Evolutionary conservation across 1,140 invertebrate genomes (phyloP).

Genomic region (Stenopsyche tienmushanensis): DNA sequence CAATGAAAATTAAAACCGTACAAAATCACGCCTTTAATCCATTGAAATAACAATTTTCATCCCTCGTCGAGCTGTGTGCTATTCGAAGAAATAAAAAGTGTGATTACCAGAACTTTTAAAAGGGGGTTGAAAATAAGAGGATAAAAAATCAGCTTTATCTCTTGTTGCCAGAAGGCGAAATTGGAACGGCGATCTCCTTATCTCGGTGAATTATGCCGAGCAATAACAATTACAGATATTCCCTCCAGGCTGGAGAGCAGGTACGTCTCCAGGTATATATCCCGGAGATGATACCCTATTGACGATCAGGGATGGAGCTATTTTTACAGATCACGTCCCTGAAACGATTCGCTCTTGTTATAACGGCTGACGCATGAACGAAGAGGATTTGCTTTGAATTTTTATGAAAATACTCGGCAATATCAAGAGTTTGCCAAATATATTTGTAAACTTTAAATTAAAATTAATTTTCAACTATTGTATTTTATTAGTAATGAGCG

Average conservation of each 20-base stretch:
- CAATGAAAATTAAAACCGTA: slow-evolving; percentile 18
- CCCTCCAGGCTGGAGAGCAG: neutral
- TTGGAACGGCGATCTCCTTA: slow-evolving; percentile 18
- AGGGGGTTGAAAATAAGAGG: neutral
- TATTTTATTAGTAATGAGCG: too few relatives aligned
- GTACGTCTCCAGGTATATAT: too few relatives aligned
- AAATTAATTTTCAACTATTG: too few relatives aligned
- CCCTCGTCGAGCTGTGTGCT: slow-evolving; percentile 2
- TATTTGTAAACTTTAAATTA: too few relatives aligned
- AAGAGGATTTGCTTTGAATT: too few relatives aligned
- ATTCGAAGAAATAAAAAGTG: slow-evolving; percentile 17
- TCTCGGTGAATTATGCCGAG: slow-evolving; percentile 1
- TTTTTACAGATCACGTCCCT: too few relatives aligned
- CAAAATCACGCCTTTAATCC: slow-evolving; percentile 9
- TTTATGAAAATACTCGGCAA: too few relatives aligned
- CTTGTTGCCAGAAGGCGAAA: slow-evolving; percentile 10
- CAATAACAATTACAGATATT: neutral
- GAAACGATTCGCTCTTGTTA: neutral
- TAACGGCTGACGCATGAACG: too few relatives aligned
- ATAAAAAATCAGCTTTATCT: slow-evolving; percentile 16
- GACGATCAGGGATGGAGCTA: too few relatives aligned
- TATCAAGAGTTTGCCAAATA: too few relatives aligned
- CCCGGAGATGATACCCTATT: too few relatives aligned
- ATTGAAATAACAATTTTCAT: slow-evolving; percentile 18
- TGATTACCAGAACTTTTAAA: slow-evolving; percentile 8